Base-by-base conservation (phyloP, 2,113 vertebrate genomes). In the Aegotheles bennettii region DNA sequence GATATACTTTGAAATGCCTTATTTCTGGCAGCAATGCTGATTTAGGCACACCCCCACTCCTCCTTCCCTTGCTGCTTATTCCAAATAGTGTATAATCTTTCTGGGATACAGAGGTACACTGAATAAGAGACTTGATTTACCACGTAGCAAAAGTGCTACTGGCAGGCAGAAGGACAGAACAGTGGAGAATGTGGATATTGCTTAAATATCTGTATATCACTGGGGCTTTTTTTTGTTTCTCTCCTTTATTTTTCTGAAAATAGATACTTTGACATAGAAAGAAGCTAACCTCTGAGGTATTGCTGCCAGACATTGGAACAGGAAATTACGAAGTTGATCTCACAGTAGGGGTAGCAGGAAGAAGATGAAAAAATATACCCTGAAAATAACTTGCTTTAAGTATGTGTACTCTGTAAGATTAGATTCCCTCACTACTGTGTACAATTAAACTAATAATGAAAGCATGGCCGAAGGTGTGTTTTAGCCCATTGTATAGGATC, bases 11-110 rank as follows among this genome's bases (percentile, higher is more conserved):
- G 86, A 92, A 70, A 21, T 85, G 33, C 47, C 85, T 92, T 90
- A 68, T 90, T 94, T 88, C 57, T 95, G 89, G 53, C 96, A 94
- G 86, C 57, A 79, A 1, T 90, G 91, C 86, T 96, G 91, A 95
- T 20, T 94, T 90, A 90, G 48, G 38, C 71, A 76, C 56, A 71
- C n/a, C 9, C 13, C 43, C 13, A 10, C 38, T 54, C 23, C 15
- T 80, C 47, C 42, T 94, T 82, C 48, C 43, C 33, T 24, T 75
- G 14, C 23, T 90, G 75, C 35, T 71, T 31, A 28, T 92, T 93
- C 69, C 77, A 86, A 69, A 73, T 92, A 79, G 45, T 74, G 11
- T 89, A 28, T 65, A 48, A 77, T 73, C 59, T 89, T 92, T 10
- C n/a, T 57, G 33, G 10, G 31, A 42, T 35, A 47, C 9, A 59